Conservation (phyloP, 92 coral and sea anemone species). For the Siderastrea radians region DNA sequence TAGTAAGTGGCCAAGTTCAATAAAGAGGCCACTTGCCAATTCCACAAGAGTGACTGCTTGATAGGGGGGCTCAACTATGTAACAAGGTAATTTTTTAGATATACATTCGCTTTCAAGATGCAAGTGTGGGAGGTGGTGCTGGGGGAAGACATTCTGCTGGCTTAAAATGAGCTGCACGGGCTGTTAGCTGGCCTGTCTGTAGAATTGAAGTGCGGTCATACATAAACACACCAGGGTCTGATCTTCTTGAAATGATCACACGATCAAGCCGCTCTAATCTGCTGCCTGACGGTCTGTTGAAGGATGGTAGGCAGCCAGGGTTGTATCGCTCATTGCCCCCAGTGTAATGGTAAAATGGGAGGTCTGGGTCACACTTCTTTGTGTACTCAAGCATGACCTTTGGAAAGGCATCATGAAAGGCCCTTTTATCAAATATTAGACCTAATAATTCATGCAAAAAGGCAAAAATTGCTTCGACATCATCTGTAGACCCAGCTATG, state of each 20-base stretch:
- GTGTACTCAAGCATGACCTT: slow-evolving; percentile 49
- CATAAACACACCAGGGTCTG: slow-evolving; percentile 74
- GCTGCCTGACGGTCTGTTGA: slow-evolving; percentile 38
- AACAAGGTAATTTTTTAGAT: too few species aligned
- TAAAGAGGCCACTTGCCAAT: too few species aligned
- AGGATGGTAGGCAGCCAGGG: slow-evolving; percentile 33
- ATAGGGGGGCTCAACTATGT: too few species aligned
- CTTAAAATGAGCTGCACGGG: slow-evolving; percentile 41
- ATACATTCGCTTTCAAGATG: background rate
- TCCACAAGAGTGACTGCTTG: too few species aligned
- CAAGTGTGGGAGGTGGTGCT: slow-evolving; percentile 10
- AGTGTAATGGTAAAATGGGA: slow-evolving; percentile 35
- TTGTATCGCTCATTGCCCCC: slow-evolving; percentile 41
- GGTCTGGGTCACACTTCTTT: slow-evolving; percentile 43
- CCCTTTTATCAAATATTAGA: slow-evolving; percentile 28
- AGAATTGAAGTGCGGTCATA: slow-evolving; percentile 52
- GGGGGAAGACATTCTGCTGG: slow-evolving; percentile 18
- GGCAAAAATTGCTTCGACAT: slow-evolving; percentile 71
- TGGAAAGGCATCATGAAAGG: slow-evolving; percentile 24
- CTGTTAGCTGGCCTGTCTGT: slow-evolving; percentile 62
- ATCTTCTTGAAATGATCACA: slow-evolving; percentile 42
- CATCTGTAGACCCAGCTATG: slow-evolving; percentile 73
- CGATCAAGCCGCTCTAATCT: slow-evolving; percentile 44
- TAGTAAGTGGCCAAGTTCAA: too few species aligned
- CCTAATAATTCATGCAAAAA: slow-evolving; percentile 41